Percentiles rank a stretch among this genome's conserved stretches.
phyloP scores from a whole-genome alignment of 2,797 vertebrate species.

The Poeciliopsis turneri region DNA sequence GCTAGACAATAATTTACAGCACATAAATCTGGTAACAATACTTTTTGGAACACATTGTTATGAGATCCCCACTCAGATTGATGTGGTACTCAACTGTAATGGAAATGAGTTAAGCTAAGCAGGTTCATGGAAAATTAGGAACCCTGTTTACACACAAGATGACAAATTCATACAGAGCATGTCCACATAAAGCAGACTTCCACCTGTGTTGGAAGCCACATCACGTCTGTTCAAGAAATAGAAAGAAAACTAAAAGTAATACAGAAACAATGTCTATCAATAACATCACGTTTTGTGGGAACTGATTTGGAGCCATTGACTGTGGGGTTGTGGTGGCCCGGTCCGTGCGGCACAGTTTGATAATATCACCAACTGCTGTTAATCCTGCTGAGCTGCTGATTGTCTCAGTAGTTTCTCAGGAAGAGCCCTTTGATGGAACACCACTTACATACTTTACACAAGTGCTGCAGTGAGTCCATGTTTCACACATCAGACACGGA shows the following conservation, averaged over 20 bases:
- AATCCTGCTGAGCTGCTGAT: constrained; percentile 22
- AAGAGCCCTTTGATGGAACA: neutral
- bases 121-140: neutral
- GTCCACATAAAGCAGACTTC: neutral
- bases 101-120: neutral
- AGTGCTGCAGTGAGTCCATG: neutral
- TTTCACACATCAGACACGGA: neutral
- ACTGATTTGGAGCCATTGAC: constrained; percentile 6
- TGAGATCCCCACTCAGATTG: neutral
- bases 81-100: neutral
- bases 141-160: neutral
- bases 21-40: neutral
- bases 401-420: constrained; percentile 17
- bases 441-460: neutral
- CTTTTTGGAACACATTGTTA: neutral
- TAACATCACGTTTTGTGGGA: neutral
- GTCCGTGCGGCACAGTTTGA: constrained; percentile 8
- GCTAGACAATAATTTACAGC: neutral
- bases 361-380: constrained; percentile 9
- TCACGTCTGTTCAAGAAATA: neutral
- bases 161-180: neutral
- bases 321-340: neutral
- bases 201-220: neutral
- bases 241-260: constrained; percentile 5
- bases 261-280: neutral